phyloP scores from a whole-genome alignment of 2,797 vertebrate genomes.

The Eulemur rubriventer region DNA sequence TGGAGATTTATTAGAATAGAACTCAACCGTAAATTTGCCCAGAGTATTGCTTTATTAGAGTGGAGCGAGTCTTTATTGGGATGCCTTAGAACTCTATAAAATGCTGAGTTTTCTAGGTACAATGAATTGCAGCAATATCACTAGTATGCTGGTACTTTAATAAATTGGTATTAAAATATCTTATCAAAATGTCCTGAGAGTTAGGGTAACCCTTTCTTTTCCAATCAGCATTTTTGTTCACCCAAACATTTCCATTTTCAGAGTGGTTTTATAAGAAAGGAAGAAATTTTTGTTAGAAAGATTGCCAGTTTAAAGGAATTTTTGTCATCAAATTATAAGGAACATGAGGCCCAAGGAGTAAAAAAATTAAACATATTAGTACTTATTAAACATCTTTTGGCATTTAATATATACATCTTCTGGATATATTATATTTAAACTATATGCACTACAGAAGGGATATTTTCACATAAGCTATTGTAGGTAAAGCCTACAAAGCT shows the following conservation, averaged over 20 bases:
- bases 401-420: background rate
- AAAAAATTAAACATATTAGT: conserved; percentile 50
- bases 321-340: conserved; percentile 42
- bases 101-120: conserved; percentile 91
- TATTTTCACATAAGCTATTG: background rate
- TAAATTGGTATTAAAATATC: conserved; percentile 92
- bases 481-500: background rate
- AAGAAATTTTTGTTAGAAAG: conserved; percentile 60
- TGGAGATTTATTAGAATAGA: conserved; percentile 94
- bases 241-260: conserved; percentile 78
- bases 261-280: conserved; percentile 70
- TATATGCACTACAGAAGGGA: background rate
- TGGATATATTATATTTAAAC: background rate
- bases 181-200: conserved; percentile 89
- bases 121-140: conserved; percentile 91
- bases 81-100: conserved; percentile 91
- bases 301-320: conserved; percentile 51
- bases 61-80: conserved; percentile 90
- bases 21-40: conserved; percentile 92
- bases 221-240: conserved; percentile 76
- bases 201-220: conserved; percentile 88
- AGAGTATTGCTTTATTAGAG: conserved; percentile 92
- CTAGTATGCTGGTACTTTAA: conserved; percentile 89
- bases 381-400: conserved; percentile 45
- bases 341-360: conserved; percentile 5